These are phyloP conservation scores for Chloroclystis v-ata DNA, from an alignment of 2,888 invertebrate species.

Conservation along the genomic window DNA sequence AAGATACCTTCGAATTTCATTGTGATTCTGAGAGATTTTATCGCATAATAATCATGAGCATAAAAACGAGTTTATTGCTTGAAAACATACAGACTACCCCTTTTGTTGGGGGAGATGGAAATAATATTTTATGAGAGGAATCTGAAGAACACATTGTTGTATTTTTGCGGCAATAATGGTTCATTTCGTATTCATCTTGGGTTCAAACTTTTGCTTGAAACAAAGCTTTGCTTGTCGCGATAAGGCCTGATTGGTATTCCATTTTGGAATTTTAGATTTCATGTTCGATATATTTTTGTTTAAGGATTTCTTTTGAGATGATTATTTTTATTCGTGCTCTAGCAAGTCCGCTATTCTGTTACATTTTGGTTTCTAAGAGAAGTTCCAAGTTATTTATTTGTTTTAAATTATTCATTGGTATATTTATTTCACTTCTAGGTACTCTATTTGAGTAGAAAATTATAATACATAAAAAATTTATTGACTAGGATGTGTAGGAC, in stretches of 20 bases:
- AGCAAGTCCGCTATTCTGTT: too few species aligned
- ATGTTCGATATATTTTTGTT: conserved; percentile 2
- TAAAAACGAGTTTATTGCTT: conserved; percentile 23
- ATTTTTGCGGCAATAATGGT: conserved; percentile 23
- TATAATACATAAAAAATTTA: too few species aligned
- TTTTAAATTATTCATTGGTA: too few species aligned
- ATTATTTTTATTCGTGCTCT: background rate
- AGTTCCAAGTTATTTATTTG: too few species aligned
- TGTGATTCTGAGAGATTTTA: conserved; percentile 22
- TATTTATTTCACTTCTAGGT: too few species aligned
- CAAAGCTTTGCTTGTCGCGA: conserved; percentile 25
- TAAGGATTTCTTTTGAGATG: background rate
- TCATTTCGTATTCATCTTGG: conserved; percentile 28
- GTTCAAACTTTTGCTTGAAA: conserved; percentile 24
- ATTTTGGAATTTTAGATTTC: conserved; percentile 18
- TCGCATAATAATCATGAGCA: conserved; percentile 24
- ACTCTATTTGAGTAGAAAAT: too few species aligned
- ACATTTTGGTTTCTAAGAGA: too few species aligned
- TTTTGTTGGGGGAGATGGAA: conserved; percentile 23
- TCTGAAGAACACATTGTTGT: conserved; percentile 24
- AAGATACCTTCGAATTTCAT: conserved; percentile 19
- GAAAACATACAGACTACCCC: conserved; percentile 24
- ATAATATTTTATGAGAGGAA: conserved; percentile 23
- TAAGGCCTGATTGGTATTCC: conserved; percentile 21
- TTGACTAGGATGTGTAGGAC: too few species aligned